These are phyloP conservation scores for Cygnus atratus DNA, from an alignment of 2,113 vertebrate species.

Conservation along the genomic window DNA sequence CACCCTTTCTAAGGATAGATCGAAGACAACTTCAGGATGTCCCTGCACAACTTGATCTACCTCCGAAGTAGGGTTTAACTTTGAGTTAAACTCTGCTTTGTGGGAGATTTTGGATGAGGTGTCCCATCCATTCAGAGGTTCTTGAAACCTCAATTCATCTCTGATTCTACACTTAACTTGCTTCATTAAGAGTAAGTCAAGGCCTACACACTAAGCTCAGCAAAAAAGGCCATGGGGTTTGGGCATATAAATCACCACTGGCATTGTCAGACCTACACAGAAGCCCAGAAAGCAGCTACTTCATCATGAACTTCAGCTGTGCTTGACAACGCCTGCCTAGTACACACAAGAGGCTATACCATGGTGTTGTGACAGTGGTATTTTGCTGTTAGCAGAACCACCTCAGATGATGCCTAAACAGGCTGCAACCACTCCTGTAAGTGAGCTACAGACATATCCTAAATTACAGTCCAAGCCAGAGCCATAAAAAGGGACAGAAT, in stretches of 20 bases:
- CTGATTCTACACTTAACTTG: background rate
- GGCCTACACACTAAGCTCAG: background rate
- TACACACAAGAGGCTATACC: background rate
- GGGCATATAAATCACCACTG: background rate
- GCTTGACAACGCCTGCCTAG: background rate
- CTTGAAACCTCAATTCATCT: background rate
- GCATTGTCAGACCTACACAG: background rate
- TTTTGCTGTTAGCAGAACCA: background rate
- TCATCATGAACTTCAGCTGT: background rate
- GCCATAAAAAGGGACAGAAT: background rate
- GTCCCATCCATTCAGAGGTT: background rate
- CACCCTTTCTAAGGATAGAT: background rate
- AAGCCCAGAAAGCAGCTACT: background rate
- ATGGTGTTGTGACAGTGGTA: background rate
- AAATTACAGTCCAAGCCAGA: background rate
- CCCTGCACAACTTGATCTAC: background rate
- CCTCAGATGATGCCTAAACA: background rate
- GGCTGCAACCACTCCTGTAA: background rate
- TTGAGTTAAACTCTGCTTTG: background rate
- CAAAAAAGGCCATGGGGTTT: background rate
- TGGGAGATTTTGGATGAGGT: background rate
- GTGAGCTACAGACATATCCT: background rate
- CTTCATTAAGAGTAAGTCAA: background rate
- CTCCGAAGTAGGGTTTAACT: background rate
- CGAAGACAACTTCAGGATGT: background rate